Conservation (phyloP, 2,797 vertebrate species). For the Babyrousa celebensis region DNA sequence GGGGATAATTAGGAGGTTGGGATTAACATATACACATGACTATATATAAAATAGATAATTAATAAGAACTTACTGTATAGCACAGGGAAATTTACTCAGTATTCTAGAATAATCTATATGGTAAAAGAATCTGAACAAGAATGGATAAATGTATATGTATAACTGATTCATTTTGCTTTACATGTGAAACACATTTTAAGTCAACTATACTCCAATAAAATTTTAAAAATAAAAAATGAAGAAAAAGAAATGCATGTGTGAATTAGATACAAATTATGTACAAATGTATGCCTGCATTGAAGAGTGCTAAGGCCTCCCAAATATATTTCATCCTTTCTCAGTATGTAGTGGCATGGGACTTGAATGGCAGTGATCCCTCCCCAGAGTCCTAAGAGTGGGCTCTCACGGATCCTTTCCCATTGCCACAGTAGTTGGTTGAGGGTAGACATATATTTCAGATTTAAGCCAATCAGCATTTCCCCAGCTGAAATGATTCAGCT, state of each 20-base stretch:
- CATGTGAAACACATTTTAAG: no score
- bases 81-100: no score
- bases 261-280: conserved; percentile 13
- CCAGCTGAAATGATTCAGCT: not conserved
- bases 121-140: no score
- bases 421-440: not conserved
- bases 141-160: no score
- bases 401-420: not conserved
- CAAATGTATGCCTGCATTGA: not conserved
- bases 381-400: not conserved
- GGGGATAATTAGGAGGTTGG: no score
- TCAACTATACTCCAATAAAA: no score
- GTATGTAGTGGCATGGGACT: not conserved
- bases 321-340: not conserved
- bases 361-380: not conserved
- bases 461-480: not conserved
- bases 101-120: no score
- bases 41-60: no score
- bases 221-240: no score
- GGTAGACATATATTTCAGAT: not conserved
- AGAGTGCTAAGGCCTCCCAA: not conserved
- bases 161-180: no score
- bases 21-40: no score
- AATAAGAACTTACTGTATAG: no score
- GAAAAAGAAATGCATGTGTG: not conserved